Evolutionary conservation across 2,113 vertebrate species (phyloP).

Genomic region (Aspidoscelis tigris): DNA sequence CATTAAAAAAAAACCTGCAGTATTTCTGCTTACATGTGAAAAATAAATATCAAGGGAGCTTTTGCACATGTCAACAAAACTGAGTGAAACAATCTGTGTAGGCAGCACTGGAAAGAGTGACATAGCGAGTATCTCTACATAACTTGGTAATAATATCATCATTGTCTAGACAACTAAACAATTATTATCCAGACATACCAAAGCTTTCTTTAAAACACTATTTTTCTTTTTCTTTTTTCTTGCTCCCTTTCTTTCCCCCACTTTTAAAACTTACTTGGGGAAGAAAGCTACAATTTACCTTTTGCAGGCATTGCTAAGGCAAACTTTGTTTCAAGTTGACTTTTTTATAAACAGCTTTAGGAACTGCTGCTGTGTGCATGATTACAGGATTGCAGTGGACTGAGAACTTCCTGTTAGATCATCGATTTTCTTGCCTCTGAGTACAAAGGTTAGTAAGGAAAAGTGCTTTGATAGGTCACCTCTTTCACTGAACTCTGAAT

Average conservation of each 20-base stretch:
- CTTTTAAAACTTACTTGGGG: conserved; percentile 55
- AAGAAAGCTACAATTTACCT: conserved; percentile 64
- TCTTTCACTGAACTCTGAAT: neutral
- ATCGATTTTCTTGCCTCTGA: conserved; percentile 50
- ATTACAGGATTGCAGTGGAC: conserved; percentile 33
- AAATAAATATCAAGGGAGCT: conserved; percentile 76
- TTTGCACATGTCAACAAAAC: conserved; percentile 73
- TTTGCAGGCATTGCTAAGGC: conserved; percentile 33
- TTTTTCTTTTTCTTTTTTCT: conserved; percentile 43
- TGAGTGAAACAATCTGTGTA: conserved; percentile 77
- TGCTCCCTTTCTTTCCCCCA: conserved; percentile 4
- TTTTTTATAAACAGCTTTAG: conserved; percentile 49
- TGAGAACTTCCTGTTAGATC: conserved; percentile 47
- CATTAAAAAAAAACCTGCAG: conserved; percentile 28
- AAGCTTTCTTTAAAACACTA: conserved; percentile 72
- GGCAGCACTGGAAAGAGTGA: conserved; percentile 80
- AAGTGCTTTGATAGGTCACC: conserved; percentile 27
- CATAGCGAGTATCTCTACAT: conserved; percentile 77
- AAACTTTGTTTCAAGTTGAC: conserved; percentile 47
- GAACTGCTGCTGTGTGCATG: conserved; percentile 30
- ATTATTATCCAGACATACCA: conserved; percentile 81
- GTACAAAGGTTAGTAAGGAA: conserved; percentile 44
- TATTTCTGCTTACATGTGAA: conserved; percentile 68
- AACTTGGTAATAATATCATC: conserved; percentile 83
- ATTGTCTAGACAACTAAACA: conserved; percentile 84